phyloP scores from a whole-genome alignment of 2,113 vertebrate species.

The Myotis brandtii region DNA sequence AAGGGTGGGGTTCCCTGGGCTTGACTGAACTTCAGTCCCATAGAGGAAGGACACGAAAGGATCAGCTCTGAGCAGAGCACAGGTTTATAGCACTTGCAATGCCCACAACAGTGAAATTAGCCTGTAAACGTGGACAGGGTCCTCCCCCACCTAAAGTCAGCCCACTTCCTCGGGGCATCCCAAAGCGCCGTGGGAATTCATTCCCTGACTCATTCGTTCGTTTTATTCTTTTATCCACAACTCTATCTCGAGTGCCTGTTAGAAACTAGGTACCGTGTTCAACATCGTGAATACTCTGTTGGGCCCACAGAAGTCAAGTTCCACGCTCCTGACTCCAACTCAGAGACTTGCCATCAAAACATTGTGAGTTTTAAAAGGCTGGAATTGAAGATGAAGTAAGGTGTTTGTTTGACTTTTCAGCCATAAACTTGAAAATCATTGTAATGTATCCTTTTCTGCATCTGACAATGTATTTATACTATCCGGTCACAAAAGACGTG shows the following conservation, averaged over 20 bases:
- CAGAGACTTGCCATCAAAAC: neutral
- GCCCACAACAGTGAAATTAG: neutral
- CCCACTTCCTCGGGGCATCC: neutral
- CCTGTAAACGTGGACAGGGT: accelerated
- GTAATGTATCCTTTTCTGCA: neutral
- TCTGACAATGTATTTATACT: neutral
- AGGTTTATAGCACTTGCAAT: neutral
- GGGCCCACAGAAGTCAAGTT: neutral
- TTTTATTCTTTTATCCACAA: neutral
- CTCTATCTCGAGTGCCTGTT: neutral
- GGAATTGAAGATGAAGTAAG: neutral
- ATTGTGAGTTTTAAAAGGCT: neutral
- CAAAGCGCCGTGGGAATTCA: neutral
- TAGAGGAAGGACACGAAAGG: neutral
- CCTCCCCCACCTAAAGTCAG: too few relatives aligned
- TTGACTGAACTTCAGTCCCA: neutral
- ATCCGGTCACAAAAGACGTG: neutral
- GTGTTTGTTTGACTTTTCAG: neutral
- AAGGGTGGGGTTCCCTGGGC: neutral
- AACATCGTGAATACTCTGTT: accelerated
- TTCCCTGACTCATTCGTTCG: neutral
- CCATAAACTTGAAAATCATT: neutral
- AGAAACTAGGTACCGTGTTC: neutral
- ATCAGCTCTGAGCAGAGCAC: neutral
- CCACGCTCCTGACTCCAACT: neutral